phyloP scores from a whole-genome alignment of 2,888 invertebrate species.

The Drosophila rellima region DNA sequence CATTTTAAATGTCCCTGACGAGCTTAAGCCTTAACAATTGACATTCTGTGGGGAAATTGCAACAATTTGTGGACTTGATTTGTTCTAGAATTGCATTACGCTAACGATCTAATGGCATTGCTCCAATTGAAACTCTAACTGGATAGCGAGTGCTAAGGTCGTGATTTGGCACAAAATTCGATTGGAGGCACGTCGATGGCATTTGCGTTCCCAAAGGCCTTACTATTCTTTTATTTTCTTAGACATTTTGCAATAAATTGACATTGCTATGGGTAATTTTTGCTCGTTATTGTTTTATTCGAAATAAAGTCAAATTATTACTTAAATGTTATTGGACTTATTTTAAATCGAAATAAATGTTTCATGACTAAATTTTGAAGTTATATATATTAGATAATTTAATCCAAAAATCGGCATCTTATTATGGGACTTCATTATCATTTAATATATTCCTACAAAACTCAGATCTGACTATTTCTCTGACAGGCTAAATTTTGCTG shows the following conservation, averaged over 20 bases:
- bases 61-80: conserved; percentile 70
- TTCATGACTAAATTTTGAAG: too few relatives aligned
- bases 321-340: not conserved
- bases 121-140: conserved; percentile 17
- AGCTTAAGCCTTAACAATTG: conserved; percentile 24
- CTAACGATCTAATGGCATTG: conserved; percentile 55
- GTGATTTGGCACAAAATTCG: conserved; percentile 31
- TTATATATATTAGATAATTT: too few relatives aligned
- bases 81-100: conserved; percentile 64
- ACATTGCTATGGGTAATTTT: not conserved
- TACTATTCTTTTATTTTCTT: conserved; percentile 38
- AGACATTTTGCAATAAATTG: conserved; percentile 37
- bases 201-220: conserved; percentile 34
- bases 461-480: not conserved
- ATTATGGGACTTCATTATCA: not conserved
- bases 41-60: conserved; percentile 42
- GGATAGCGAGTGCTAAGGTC: conserved; percentile 1
- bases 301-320: not conserved
- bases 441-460: not conserved
- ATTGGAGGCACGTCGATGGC: conserved; percentile 33
- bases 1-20: not conserved
- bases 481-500: not conserved
- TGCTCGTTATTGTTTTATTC: not conserved
- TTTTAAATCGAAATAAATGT: not conserved
- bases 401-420: too few relatives aligned